phyloP scores from a whole-genome alignment of 2,113 vertebrate genomes.

The Spea bombifrons region DNA sequence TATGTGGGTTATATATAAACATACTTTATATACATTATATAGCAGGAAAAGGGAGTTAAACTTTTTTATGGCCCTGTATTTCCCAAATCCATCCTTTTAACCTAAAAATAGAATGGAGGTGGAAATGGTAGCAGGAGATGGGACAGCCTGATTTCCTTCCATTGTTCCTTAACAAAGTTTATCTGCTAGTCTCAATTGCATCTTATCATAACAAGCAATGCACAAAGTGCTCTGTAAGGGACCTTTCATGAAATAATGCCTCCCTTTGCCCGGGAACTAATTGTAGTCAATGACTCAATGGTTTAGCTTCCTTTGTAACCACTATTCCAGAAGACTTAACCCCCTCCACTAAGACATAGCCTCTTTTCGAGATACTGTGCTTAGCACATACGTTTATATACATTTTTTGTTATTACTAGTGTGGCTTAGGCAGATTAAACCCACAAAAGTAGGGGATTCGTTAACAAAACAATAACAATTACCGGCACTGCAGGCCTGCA shows the following conservation, averaged over 20 bases:
- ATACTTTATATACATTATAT: too few species aligned
- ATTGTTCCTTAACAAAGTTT: slow-evolving; percentile 29
- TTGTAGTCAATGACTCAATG: slow-evolving; percentile 25
- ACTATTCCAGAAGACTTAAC: too few species aligned
- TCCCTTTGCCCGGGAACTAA: slow-evolving; percentile 11
- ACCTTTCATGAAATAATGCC: slow-evolving; percentile 20
- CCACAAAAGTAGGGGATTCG: too few species aligned
- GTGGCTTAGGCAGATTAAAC: too few species aligned
- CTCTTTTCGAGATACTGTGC: too few species aligned
- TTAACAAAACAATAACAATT: too few species aligned
- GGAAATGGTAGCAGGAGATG: background rate
- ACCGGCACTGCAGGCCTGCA: too few species aligned
- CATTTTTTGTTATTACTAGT: too few species aligned
- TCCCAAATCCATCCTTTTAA: background rate
- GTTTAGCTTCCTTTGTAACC: background rate
- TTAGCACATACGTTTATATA: too few species aligned
- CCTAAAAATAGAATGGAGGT: slow-evolving; percentile 20
- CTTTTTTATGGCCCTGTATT: background rate
- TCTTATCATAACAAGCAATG: slow-evolving; percentile 44
- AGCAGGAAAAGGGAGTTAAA: background rate
- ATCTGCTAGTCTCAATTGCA: slow-evolving; percentile 31
- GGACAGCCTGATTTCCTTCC: slow-evolving; percentile 22
- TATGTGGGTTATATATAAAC: too few species aligned
- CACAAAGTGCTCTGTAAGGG: background rate
- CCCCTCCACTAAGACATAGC: too few species aligned